A percentile compares a stretch with the other conserved stretches of the same genome.
phyloP scores from a whole-genome alignment of 1,140 invertebrate genomes.

The Papilio dardanus region DNA sequence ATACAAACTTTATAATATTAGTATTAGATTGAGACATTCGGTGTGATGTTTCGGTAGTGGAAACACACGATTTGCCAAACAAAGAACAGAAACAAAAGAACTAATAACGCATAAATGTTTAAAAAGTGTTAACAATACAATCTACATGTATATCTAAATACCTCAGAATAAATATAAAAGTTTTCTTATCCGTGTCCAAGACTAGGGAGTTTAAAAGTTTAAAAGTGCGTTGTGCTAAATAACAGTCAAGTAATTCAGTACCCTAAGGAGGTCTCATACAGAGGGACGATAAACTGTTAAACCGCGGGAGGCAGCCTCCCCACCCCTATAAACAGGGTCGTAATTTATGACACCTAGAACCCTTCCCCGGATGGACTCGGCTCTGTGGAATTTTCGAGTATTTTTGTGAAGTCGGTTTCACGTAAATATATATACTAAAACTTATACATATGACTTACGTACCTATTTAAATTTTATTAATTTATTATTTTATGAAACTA shows the following conservation, averaged over 20 bases:
- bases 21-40: too few species aligned
- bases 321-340: conserved; percentile 68
- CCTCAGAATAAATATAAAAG: conserved; percentile 3
- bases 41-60: too few species aligned
- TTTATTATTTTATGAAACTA: background rate
- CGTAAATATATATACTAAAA: background rate
- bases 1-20: too few species aligned
- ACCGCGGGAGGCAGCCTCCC: conserved; percentile 60
- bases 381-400: conserved; percentile 45
- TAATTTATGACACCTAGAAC: conserved; percentile 76
- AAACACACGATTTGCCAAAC: background rate
- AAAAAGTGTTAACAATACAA: background rate
- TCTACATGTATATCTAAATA: background rate
- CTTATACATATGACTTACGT: background rate
- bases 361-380: conserved; percentile 59
- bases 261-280: conserved; percentile 55
- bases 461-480: background rate
- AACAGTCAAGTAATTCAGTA: conserved; percentile 63
- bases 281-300: conserved; percentile 75
- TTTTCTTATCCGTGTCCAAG: conserved; percentile 36
- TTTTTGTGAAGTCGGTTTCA: background rate
- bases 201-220: conserved; percentile 46
- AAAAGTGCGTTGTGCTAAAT: conserved; percentile 60
- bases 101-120: too few species aligned
- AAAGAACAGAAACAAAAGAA: background rate